phyloP scores from a whole-genome alignment of 2,797 vertebrate species.

The Chrysocyon brachyurus region DNA sequence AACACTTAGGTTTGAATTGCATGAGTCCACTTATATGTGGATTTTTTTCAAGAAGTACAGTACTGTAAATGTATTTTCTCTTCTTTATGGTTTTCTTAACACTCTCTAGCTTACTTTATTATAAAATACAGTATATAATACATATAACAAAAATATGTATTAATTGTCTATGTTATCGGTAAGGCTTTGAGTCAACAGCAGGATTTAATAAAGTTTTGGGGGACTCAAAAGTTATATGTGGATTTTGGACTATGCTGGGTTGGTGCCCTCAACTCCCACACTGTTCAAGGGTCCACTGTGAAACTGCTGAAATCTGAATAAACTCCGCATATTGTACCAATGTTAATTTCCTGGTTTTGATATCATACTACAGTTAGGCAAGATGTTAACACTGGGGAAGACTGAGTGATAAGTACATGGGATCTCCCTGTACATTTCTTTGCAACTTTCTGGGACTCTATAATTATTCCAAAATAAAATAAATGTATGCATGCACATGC shows the following conservation, averaged over 20 bases:
- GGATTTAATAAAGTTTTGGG: neutral
- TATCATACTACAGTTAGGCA: neutral
- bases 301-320: slow-evolving; percentile 32
- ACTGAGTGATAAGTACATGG: neutral
- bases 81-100: neutral
- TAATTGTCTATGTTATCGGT: neutral
- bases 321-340: neutral
- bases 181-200: neutral
- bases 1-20: neutral
- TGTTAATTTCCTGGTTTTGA: neutral
- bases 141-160: neutral
- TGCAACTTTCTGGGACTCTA: slow-evolving; percentile 9
- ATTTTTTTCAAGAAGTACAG: neutral
- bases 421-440: neutral
- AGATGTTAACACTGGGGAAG: neutral
- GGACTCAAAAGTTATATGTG: neutral
- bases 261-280: neutral
- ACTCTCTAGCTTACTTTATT: neutral
- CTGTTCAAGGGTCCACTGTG: neutral
- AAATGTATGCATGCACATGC: neutral
- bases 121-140: neutral
- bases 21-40: neutral
- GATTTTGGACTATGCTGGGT: neutral
- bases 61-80: neutral
- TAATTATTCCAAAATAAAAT: slow-evolving; percentile 48